Conservation (phyloP, 2,888 invertebrate species). For the Dolichopus griseipennis region DNA sequence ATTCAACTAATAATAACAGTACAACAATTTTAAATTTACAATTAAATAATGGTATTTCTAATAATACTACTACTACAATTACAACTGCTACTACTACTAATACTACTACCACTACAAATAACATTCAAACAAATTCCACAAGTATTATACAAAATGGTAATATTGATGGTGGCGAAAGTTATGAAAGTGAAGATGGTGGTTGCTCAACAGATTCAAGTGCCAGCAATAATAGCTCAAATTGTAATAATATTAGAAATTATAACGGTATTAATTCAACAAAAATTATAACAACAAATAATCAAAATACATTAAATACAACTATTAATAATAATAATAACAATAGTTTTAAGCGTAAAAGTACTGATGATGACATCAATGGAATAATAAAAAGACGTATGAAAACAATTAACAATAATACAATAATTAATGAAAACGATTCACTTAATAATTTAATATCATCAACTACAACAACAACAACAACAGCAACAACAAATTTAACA, state of each 20-base stretch:
- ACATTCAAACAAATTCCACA: background rate
- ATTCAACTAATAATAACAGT: background rate
- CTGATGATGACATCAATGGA: constrained; percentile 28
- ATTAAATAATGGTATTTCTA: background rate
- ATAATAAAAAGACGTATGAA: constrained; percentile 34
- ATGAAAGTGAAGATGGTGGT: constrained; percentile 50
- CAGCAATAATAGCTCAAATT: constrained; percentile 33
- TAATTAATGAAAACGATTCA: constrained; percentile 14
- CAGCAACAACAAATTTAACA: constrained; percentile 12
- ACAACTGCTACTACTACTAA: background rate
- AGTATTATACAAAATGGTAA: constrained; percentile 15
- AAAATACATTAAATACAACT: constrained; percentile 15
- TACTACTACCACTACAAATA: no score
- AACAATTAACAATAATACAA: constrained; percentile 36
- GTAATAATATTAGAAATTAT: constrained; percentile 29
- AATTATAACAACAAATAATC: constrained; percentile 23
- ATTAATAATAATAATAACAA: constrained; percentile 19
- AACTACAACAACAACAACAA: constrained; percentile 14
- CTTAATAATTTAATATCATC: constrained; percentile 10
- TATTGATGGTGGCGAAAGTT: constrained; percentile 42
- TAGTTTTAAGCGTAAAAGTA: constrained; percentile 33
- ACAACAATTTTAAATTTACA: background rate
- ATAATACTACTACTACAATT: background rate
- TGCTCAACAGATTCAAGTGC: constrained; percentile 47
- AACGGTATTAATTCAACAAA: constrained; percentile 27